Evolutionary conservation across 2,113 vertebrate genomes (phyloP), one percentile per base, ranked within the genome.

Genomic region (Odocoileus hemionus): DNA sequence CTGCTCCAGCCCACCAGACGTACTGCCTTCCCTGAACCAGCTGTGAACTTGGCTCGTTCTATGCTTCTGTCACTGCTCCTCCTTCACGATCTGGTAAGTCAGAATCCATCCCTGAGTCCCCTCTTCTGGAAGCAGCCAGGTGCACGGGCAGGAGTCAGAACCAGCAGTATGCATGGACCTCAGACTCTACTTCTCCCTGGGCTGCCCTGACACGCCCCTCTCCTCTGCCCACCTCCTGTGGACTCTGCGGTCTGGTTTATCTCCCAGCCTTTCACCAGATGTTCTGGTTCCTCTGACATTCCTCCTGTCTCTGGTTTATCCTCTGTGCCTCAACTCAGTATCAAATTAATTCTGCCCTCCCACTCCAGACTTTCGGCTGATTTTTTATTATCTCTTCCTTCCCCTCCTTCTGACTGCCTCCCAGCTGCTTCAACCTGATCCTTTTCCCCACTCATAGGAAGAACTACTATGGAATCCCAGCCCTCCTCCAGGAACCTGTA

Each of bases 101-200:
- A 9, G 54, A 87, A 30, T 10, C 23, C 39, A 36, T 33, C 6
- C 36, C n/a, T n/a, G 36, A 89, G 57, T 6, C 52, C 17, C 6
- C 8, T 50, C 14, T 25, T 28, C n/a, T 45, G 3, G 8, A 43
- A 36, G 33, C 76, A 17, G 7, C 15, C 10, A 30, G 3, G 9
- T 0, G 6, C 28, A 1, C 0, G 0, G 6, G 5, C 12, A 13
- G 19, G 43, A 45, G 7, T 12, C 58, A 14, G 45, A 25, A 1
- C 3, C 3, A 50, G 33, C 60, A 0, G 19, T 2, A 1, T 9
- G 11, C 28, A 3, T 0, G 9, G 80, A 12, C 16, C 50, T 7
- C 1, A 28, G 16, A 45, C 6, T 2, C 4, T 2, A 1, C 58
- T 52, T 74, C 55, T 57, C 36, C 28, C 28, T 13, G 1, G 7